Conservation (phyloP, 2,113 vertebrate species). For the zebrafish (Danio rerio) region DNA sequence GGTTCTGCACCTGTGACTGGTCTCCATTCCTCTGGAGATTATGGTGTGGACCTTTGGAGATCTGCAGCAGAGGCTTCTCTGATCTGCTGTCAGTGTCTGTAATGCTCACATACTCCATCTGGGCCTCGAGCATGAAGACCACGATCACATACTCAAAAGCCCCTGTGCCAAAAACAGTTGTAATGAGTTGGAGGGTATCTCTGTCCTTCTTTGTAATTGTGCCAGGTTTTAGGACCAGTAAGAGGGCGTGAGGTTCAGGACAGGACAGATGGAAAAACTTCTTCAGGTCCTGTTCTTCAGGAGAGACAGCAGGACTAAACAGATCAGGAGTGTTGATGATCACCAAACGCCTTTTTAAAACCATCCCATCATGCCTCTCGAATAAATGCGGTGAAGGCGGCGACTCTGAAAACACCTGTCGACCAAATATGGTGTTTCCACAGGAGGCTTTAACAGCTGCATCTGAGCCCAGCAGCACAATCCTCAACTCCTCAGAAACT, state of each 20-base stretch:
- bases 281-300: background rate
- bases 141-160: slow-evolving; percentile 17
- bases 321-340: slow-evolving; percentile 30
- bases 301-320: background rate
- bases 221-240: slow-evolving; percentile 12
- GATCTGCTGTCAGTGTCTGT: background rate
- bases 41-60: background rate
- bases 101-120: background rate
- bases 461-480: background rate
- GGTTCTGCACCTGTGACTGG: slow-evolving; percentile 4
- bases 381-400: background rate
- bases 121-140: background rate
- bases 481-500: background rate
- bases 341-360: background rate
- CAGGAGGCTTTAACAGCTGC: background rate
- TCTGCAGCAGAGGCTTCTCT: background rate
- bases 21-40: slow-evolving; percentile 16
- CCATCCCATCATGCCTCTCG: slow-evolving; percentile 7
- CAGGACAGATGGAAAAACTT: background rate
- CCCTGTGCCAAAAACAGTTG: slow-evolving; percentile 1
- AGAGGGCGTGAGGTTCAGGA: slow-evolving; percentile 29
- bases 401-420: background rate
- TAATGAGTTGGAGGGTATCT: background rate
- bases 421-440: background rate
- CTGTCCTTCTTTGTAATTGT: background rate